Evolutionary conservation across 2,113 vertebrate genomes (phyloP).

Genomic region (Dryoscopus gambensis): DNA sequence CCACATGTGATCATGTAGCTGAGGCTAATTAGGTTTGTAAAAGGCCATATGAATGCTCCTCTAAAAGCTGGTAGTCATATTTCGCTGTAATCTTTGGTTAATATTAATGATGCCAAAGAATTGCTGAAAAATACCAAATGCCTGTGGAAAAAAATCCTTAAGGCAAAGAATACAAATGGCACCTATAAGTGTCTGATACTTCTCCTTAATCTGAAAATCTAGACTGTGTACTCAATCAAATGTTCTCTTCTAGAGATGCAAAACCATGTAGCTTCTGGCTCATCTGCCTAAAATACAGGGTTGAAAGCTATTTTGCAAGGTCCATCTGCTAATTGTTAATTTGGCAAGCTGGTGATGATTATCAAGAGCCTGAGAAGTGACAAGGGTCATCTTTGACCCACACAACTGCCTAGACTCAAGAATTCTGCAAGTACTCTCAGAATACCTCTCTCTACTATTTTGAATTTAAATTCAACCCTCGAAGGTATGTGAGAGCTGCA

Average conservation of each 20-base stretch:
- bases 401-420: neutral
- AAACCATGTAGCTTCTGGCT: neutral
- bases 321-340: neutral
- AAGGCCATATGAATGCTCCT: neutral
- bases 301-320: neutral
- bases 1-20: neutral
- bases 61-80: neutral
- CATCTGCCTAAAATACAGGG: neutral
- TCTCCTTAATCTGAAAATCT: neutral
- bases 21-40: neutral
- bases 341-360: neutral
- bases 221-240: neutral
- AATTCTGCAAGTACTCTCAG: neutral
- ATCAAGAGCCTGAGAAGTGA: neutral
- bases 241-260: neutral
- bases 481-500: neutral
- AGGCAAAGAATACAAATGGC: neutral
- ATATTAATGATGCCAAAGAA: neutral
- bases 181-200: neutral
- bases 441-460: neutral
- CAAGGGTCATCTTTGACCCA: neutral
- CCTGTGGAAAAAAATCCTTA: neutral
- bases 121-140: neutral
- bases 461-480: neutral
- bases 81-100: neutral